Base-by-base conservation (phyloP, 1,140 invertebrate genomes). In the Sesamia nonagrioides region DNA sequence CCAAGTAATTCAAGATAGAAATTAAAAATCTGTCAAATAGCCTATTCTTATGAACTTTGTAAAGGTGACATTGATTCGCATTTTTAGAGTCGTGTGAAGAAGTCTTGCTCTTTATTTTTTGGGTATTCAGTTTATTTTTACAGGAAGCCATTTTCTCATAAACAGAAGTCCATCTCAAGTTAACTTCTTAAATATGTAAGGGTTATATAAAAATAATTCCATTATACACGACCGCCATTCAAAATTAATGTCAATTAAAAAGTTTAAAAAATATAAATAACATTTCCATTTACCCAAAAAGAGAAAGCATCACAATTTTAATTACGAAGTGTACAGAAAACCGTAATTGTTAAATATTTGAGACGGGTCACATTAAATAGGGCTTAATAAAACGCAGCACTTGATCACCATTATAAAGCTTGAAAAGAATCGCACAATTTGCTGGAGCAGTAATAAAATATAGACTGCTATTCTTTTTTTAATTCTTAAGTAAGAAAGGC, bases 401-500 rank as follows among this genome's bases (percentile, higher is more conserved):
- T 68, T 77, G 74, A 68, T 68, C 60, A 68, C 61, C 61, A 68
- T 77, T 77, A 77, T 17, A 33, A 37, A 27, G 74, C 42, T 61
- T 56, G 61, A 56, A 68, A 77, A 77, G 74, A 77, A 77, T 77
- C 60, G 60, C 48, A 61, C 58, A 77, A 75, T 77, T 77, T 68
- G 18, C 68, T 37, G 9, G 35, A 56, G 42, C 74, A 42, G 61
- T 66, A 77, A 77, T 77, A 68, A 77, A 77, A 77, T 77, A 77
- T 68, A 60, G 61, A 77, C n/a, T 61, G 68, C 48, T 77, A 77
- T 54, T 77, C 33, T 11, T 79, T 84, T 81, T 85, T 84, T 91
- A 89, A 91, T 89, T 89, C 84, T 86, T 85, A 91, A 89, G 87
- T 84, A 86, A 86, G 84, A 89, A 89, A 88, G 84, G 86, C 84